Base-by-base conservation (phyloP, 2,888 invertebrate species). In the Nephrotoma appendiculata region DNA sequence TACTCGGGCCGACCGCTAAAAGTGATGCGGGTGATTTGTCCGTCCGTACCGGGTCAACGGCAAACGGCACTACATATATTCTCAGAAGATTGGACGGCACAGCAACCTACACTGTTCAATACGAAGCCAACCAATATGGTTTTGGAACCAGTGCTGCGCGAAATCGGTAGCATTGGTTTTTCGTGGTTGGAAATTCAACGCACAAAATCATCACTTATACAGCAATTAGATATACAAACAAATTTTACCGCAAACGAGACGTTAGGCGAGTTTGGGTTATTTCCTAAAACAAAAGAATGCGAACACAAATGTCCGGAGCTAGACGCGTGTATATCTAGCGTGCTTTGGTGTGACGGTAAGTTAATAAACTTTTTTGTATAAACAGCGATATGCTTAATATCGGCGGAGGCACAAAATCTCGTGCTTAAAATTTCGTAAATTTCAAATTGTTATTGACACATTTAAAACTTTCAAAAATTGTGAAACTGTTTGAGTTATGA, bases 101-200 rank as follows among this genome's bases (percentile, higher is more conserved):
- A 91, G 7, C 91, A 91, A 5, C 84, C 87, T 1, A 41, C 86
- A n/a, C 87, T 91, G 87, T 91, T 91, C 88, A 89, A 90, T 87
- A 91, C 90, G 85, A 92, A 94, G 87, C 94, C 94, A 5, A 93
- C 94, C 3, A 94, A 93, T 87, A 92, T 95, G 89, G 91, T 95
- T 11, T 91, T 95, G 41, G 95, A 95, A 89, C 95, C 95, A 90
- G 93, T 95, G 31, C 93, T 94, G 0, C 92, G 93, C 86, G 96
- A 96, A 91, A 92, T 94, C n/a, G 96, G 96, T 44, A 92, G 93
- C 86, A 96, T 96, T 86, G 94, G 94, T n/a, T 94, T 96, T 89
- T 94, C 95, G 87, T 96, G 96, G 96, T 92, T 96, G 90, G 95
- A 95, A 90, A 95, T 95, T 88, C 94, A 92, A 87, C 93, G 95